These are phyloP conservation scores for Scaptomyza polygonia DNA, from an alignment of 2,888 invertebrate genomes.

Conservation along the genomic window DNA sequence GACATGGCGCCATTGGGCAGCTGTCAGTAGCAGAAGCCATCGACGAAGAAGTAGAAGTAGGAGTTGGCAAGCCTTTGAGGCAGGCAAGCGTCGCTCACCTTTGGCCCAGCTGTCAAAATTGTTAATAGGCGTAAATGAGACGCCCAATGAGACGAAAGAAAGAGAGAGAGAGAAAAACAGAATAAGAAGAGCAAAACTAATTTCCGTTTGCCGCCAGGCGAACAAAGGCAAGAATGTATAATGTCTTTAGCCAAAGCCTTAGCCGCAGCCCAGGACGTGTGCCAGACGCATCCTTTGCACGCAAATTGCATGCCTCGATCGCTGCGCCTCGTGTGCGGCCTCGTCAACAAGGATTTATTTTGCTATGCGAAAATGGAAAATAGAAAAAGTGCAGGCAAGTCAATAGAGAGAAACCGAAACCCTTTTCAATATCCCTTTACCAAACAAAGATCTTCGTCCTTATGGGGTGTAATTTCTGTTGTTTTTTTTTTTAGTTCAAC, in stretches of 20 bases:
- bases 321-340: constrained; percentile 62
- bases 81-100: constrained; percentile 55
- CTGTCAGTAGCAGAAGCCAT: constrained; percentile 58
- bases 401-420: constrained; percentile 53
- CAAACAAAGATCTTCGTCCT: constrained; percentile 29
- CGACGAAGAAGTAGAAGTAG: constrained; percentile 8
- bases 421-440: constrained; percentile 56
- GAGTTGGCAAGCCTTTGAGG: constrained; percentile 65
- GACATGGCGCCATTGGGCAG: constrained; percentile 60
- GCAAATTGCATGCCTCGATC: constrained; percentile 61
- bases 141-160: constrained; percentile 58
- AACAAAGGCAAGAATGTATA: constrained; percentile 40
- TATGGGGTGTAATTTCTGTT: constrained; percentile 56
- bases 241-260: constrained; percentile 36
- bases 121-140: constrained; percentile 79
- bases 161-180: neutral
- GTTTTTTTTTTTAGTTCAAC: neutral
- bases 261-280: constrained; percentile 61
- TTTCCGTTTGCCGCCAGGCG: constrained; percentile 54
- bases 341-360: constrained; percentile 57
- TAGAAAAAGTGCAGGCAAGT: constrained; percentile 50
- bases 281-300: constrained; percentile 63
- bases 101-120: constrained; percentile 67
- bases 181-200: constrained; percentile 58
- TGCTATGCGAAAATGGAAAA: constrained; percentile 43